phyloP scores from a whole-genome alignment of 2,113 vertebrate genomes.

The Pangasianodon gigas region DNA sequence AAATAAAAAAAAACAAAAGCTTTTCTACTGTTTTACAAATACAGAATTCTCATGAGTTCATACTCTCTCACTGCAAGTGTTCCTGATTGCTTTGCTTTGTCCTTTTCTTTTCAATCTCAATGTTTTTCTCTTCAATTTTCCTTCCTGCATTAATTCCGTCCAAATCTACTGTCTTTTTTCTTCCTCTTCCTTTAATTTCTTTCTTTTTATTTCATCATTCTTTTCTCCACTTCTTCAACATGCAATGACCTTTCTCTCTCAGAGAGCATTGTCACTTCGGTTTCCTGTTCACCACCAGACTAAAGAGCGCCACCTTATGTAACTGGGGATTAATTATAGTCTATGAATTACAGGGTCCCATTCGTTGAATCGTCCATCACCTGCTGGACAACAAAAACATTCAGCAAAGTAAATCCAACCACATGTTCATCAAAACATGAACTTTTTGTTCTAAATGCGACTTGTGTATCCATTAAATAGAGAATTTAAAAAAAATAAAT shows the following conservation, averaged over 20 bases:
- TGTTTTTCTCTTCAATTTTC: neutral
- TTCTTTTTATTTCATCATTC: slow-evolving; percentile 50
- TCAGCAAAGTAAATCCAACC: neutral
- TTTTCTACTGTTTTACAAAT: neutral
- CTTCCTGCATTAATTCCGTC: neutral
- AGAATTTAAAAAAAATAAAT: neutral
- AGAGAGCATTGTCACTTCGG: neutral
- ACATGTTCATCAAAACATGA: neutral
- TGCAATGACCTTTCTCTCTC: slow-evolving; percentile 16
- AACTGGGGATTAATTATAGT: neutral
- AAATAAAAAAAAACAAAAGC: neutral
- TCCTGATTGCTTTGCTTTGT: slow-evolving; percentile 52
- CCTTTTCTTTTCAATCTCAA: slow-evolving; percentile 62
- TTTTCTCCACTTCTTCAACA: neutral
- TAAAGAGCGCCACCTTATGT: neutral
- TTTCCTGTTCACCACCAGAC: neutral
- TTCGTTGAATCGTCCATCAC: neutral
- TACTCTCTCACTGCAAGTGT: neutral
- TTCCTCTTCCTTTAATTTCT: neutral
- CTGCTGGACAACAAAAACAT: slow-evolving; percentile 7
- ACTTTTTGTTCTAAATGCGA: neutral
- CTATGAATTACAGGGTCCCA: neutral
- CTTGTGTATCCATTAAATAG: neutral
- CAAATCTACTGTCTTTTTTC: neutral
- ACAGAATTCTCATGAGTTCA: too few relatives aligned